Percentiles rank a stretch among this genome's conserved stretches.
These are phyloP conservation scores for Dendroctonus valens DNA, from an alignment of 1,140 invertebrate genomes.

Conservation along the genomic window DNA sequence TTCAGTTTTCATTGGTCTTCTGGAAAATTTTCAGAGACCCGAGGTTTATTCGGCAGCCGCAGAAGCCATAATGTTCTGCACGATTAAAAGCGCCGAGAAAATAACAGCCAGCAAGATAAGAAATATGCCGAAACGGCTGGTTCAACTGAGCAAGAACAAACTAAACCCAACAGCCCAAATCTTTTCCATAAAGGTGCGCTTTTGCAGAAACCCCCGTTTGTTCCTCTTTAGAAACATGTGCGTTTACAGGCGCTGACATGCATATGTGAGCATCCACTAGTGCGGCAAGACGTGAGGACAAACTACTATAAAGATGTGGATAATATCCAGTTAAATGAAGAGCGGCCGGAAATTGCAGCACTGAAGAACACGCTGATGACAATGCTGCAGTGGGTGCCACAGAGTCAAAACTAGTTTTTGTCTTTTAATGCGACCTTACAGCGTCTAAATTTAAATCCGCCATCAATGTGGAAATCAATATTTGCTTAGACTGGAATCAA, in stretches of 20 bases:
- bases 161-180: constrained; percentile 39
- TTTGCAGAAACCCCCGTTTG: background rate
- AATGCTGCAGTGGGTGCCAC: constrained; percentile 20
- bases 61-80: constrained; percentile 43
- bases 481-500: no score
- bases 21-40: constrained; percentile 30
- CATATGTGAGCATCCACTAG: constrained; percentile 41
- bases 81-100: constrained; percentile 41
- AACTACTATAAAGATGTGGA: constrained; percentile 36
- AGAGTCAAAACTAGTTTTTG: background rate
- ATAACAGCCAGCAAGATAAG: constrained; percentile 38
- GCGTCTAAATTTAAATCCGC: no score
- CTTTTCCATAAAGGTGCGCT: constrained; percentile 41
- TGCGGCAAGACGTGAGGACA: constrained; percentile 35
- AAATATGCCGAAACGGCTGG: constrained; percentile 36
- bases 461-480: no score
- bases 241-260: constrained; percentile 38
- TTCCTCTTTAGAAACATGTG: background rate
- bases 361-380: constrained; percentile 20
- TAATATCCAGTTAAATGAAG: constrained; percentile 29
- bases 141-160: constrained; percentile 37
- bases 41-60: constrained; percentile 41
- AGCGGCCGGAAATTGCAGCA: constrained; percentile 7
- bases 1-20: background rate
- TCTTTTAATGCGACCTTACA: no score